phyloP scores from a whole-genome alignment of 2,113 vertebrate species.

The Eira barbara region DNA sequence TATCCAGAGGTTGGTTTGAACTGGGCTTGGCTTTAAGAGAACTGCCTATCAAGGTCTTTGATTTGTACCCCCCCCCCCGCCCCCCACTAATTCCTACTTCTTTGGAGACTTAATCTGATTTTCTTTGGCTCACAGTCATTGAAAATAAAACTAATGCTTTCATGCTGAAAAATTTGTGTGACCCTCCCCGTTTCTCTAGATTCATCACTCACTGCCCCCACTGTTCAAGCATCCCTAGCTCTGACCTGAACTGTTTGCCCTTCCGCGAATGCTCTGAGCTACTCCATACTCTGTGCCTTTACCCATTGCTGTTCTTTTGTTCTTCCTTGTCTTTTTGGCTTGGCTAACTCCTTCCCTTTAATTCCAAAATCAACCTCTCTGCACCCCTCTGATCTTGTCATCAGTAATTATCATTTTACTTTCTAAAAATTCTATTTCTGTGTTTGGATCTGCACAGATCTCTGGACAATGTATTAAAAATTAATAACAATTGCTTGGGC shows the following conservation, averaged over 20 bases:
- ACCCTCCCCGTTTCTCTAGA: background rate
- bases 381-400: background rate
- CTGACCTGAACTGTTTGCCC: background rate
- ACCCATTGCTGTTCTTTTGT: background rate
- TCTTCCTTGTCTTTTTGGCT: background rate
- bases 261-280: background rate
- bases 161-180: background rate
- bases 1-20: background rate
- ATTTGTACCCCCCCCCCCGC: too few relatives aligned
- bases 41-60: constrained; percentile 26
- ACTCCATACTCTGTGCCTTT: background rate
- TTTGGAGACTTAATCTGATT: background rate
- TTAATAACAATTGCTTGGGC: background rate
- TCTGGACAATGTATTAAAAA: background rate
- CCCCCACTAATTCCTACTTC: background rate
- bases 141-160: constrained; percentile 32
- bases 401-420: background rate
- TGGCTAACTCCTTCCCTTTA: background rate
- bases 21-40: background rate
- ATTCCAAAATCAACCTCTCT: background rate
- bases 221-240: background rate
- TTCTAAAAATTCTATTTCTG: background rate
- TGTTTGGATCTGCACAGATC: background rate
- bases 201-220: background rate
- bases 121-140: constrained; percentile 15